These are phyloP conservation scores for Coleophora flavipennella DNA, from an alignment of 2,888 invertebrate species.

Conservation along the genomic window DNA sequence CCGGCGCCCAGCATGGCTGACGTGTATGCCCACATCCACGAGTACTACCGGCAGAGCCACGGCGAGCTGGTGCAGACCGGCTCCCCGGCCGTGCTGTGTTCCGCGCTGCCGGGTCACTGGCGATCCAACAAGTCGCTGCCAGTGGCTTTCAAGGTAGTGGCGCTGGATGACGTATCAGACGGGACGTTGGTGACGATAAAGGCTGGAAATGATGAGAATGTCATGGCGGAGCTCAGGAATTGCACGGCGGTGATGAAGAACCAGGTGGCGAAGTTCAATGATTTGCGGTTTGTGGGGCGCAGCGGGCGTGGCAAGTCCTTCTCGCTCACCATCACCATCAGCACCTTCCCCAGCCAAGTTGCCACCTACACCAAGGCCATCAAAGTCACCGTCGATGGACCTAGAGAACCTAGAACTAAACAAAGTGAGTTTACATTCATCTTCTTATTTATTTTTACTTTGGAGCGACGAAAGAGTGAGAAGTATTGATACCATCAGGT, in stretches of 20 bases:
- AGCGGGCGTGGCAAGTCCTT: slow-evolving; percentile 97
- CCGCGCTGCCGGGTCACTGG: slow-evolving; percentile 96
- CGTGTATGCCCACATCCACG: slow-evolving; percentile 81
- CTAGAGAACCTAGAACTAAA: slow-evolving; percentile 96
- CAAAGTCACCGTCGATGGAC: slow-evolving; percentile 99
- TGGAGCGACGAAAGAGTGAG: too few relatives aligned
- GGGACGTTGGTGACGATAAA: slow-evolving; percentile 94
- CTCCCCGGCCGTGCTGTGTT: slow-evolving; percentile 95
- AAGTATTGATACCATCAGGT: too few relatives aligned
- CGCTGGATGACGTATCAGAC: slow-evolving; percentile 93
- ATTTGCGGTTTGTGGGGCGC: slow-evolving; percentile 96
- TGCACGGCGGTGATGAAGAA: slow-evolving; percentile 96
- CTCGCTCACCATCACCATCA: slow-evolving; percentile 94
- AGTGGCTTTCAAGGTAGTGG: slow-evolving; percentile 95
- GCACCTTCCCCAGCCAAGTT: slow-evolving; percentile 82
- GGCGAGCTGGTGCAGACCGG: slow-evolving; percentile 96
- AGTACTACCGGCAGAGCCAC: slow-evolving; percentile 88
- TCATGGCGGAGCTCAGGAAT: slow-evolving; percentile 94
- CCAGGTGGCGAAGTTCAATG: slow-evolving; percentile 98
- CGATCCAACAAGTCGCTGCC: slow-evolving; percentile 97
- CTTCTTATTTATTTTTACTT: too few relatives aligned
- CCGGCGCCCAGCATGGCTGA: slow-evolving; percentile 79
- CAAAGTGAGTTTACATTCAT: slow-evolving; percentile 82
- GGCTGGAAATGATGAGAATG: slow-evolving; percentile 99
- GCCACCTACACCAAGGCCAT: slow-evolving; percentile 97